Percentiles rank a stretch among this genome's conserved stretches.
Evolutionary conservation across 2,797 vertebrate genomes (phyloP).

Genomic region (Tachyglossus aculeatus): DNA sequence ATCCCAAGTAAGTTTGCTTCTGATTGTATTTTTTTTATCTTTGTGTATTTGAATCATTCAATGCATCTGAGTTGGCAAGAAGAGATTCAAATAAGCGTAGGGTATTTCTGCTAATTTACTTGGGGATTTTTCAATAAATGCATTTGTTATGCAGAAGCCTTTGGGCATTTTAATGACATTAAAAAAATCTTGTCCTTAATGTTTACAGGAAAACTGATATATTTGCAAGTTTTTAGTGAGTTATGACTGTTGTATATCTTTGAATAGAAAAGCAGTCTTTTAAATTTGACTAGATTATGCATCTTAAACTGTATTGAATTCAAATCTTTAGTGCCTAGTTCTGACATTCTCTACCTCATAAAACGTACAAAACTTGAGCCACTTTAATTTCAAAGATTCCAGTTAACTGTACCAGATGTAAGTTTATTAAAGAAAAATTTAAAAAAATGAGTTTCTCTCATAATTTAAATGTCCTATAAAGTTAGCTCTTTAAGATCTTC

Average conservation of each 20-base stretch:
- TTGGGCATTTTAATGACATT: not conserved
- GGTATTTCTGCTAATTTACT: not conserved
- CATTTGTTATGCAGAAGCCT: not conserved
- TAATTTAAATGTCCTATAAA: too few species aligned
- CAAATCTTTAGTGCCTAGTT: too few species aligned
- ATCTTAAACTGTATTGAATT: not conserved
- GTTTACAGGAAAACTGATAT: not conserved
- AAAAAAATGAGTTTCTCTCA: too few species aligned
- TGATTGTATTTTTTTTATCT: too few species aligned
- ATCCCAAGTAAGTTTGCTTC: slow-evolving; percentile 90
- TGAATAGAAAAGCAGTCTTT: not conserved
- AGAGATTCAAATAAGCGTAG: slow-evolving; percentile 12
- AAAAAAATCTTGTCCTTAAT: not conserved
- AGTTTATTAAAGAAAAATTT: too few species aligned
- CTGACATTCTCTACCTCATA: too few species aligned
- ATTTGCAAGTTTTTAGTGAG: slow-evolving; percentile 16
- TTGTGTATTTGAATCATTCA: too few species aligned
- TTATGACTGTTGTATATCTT: not conserved
- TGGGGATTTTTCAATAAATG: not conserved
- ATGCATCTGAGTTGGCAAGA: slow-evolving; percentile 22
- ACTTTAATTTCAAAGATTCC: too few species aligned
- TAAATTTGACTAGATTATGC: not conserved
- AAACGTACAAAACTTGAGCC: too few species aligned
- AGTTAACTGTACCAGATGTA: too few species aligned
- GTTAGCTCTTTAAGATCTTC: too few species aligned